phyloP scores from a whole-genome alignment of 2,113 vertebrate species.

The Leiothrix lutea region DNA sequence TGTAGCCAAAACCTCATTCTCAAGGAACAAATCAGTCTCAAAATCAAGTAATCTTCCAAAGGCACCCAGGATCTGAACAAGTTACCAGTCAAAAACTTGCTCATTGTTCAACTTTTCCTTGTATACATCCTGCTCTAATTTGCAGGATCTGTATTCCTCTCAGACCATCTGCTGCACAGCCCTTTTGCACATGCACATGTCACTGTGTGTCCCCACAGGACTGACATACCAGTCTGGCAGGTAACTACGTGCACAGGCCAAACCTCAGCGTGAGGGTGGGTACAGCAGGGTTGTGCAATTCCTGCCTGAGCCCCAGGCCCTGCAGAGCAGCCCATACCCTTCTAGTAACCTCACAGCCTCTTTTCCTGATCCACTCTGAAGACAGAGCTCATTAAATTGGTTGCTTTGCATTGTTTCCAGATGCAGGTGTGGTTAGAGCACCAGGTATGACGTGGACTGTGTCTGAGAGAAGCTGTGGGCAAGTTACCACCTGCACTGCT shows the following conservation, averaged over 20 bases:
- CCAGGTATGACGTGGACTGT: not conserved
- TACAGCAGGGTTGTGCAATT: not conserved
- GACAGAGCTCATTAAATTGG: not conserved
- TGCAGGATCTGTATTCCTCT: not conserved
- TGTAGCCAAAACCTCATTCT: not conserved
- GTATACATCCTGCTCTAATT: not conserved
- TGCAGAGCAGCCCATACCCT: not conserved
- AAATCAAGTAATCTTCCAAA: not conserved
- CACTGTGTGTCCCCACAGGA: not conserved
- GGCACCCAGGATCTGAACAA: not conserved
- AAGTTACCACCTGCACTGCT: conserved; percentile 10
- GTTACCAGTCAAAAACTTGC: not conserved
- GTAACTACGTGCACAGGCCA: not conserved
- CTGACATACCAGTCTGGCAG: not conserved
- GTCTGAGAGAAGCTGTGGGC: not conserved
- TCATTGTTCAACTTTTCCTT: not conserved
- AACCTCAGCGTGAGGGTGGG: not conserved
- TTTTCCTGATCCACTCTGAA: not conserved
- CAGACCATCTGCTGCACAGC: not conserved
- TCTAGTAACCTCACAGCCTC: not conserved
- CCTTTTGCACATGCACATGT: not conserved
- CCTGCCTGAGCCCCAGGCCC: not conserved
- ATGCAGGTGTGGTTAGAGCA: conserved; percentile 10
- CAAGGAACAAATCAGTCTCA: not conserved
- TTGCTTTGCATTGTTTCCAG: not conserved